Evolutionary conservation across 2,888 invertebrate species (phyloP).

Genomic region (Acanthopleura granulata): DNA sequence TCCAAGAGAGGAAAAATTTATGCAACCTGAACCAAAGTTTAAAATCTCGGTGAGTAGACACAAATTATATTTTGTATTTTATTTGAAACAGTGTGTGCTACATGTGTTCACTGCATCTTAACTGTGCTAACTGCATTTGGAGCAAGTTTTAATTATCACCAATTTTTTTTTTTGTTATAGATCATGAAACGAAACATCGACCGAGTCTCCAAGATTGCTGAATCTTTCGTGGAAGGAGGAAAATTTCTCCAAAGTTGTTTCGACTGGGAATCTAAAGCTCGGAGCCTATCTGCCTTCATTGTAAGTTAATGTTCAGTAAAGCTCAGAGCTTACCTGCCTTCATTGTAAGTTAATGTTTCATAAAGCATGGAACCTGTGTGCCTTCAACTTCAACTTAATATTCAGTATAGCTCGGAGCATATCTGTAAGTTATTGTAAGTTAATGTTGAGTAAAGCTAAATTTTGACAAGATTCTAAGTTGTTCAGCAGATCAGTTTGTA

Average conservation of each 20-base stretch:
- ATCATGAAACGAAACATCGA: conserved; percentile 94
- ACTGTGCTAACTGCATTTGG: not conserved
- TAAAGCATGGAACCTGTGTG: no score
- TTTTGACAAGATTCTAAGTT: no score
- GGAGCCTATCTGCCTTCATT: conserved; percentile 86
- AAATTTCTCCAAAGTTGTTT: conserved; percentile 95
- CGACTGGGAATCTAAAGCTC: conserved; percentile 88
- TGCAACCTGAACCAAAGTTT: conserved; percentile 94
- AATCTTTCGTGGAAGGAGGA: conserved; percentile 89
- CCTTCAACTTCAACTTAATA: no score
- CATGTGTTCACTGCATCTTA: no score
- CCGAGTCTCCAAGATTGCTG: conserved; percentile 88
- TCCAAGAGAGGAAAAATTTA: conserved; percentile 94
- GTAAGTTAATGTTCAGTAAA: conserved; percentile 53
- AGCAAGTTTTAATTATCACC: not conserved
- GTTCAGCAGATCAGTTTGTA: no score
- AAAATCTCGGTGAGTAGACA: conserved; percentile 80
- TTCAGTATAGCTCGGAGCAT: no score
- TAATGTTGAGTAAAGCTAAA: no score
- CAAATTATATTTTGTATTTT: not conserved
- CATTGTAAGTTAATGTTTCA: conserved; percentile 68
- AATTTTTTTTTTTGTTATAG: conserved; percentile 44
- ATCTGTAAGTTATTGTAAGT: no score
- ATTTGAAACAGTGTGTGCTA: not conserved
- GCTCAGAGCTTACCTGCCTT: no score